Evolutionary conservation across 2,888 invertebrate species (phyloP), one percentile per base, ranked within the genome.

Genomic region (Phanerotoma sp.): DNA sequence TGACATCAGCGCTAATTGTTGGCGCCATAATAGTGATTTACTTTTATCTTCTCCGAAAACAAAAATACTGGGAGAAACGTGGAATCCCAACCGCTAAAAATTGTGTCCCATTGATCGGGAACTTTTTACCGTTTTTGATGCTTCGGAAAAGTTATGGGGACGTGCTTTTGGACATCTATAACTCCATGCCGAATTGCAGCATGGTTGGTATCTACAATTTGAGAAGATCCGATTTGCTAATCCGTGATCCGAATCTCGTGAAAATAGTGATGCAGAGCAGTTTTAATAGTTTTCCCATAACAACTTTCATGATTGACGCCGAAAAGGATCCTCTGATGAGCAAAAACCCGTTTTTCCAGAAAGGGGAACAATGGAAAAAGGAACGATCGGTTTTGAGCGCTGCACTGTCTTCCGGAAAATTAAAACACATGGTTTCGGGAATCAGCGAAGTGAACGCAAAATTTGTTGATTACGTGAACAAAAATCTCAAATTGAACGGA

Each of bases 341-440:
- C 0, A 47, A 57, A n/a, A 72, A 74, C 63, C 73, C 75, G 1
- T 73, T 74, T 16, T 65, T 70, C 45, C 42, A n/a, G 2, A 5
- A 11, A 0, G 73, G 70, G 1, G 64, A 68, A 0, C 5, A 9
- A 1, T 75, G 75, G 75, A 45, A 66, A 28, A 46, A n/a, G 1
- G 37, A 50, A 6, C 51, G 65, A 2, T 38, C 45, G 21, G 55
- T 52, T 25, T 42, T 64, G 7, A 38, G 57, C 5, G 41, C 51
- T 7, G 57, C 52, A 3, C 37, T 62, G 52, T 53, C 61, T 3
- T 40, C 48, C 13, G 54, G 37, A 15, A 54, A 54, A 32, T 37
- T 64, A 50, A 41, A 60, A 61, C 40, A 65, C 63, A 30, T 74
- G 68, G 15, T 32, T 4, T 7, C 15, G n/a, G 9, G 10, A 15